Percentiles rank a stretch among this genome's conserved stretches.
Conservation (phyloP, 37 sponge, comb jelly and placozoan genomes). For the Mnemiopsis leidyi region DNA sequence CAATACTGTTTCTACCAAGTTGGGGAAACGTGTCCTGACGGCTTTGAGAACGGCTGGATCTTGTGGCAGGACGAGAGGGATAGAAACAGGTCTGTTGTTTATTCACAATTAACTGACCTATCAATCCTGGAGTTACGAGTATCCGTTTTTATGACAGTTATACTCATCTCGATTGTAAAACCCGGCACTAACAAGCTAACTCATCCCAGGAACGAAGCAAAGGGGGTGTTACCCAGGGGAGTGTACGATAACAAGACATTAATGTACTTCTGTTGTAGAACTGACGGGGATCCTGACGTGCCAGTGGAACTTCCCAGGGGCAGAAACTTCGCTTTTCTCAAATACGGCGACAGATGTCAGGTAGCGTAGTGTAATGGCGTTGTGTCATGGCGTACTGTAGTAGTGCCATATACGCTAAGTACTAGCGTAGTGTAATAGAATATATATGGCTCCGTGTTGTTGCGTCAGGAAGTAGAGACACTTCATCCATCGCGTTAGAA, state of each 20-base stretch:
- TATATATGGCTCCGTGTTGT: too few species aligned
- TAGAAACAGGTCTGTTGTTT: conserved; percentile 18
- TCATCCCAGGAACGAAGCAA: not conserved
- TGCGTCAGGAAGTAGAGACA: too few species aligned
- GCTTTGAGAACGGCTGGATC: not conserved
- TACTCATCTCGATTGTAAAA: too few species aligned
- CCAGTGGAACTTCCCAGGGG: not conserved
- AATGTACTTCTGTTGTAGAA: not conserved
- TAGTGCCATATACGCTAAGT: too few species aligned
- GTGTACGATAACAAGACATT: not conserved
- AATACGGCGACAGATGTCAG: conserved; percentile 8
- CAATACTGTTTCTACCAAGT: not conserved
- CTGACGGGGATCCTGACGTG: not conserved
- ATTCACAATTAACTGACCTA: too few species aligned
- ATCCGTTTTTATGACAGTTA: too few species aligned
- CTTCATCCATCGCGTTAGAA: too few species aligned
- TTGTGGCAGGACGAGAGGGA: conserved; percentile 2
- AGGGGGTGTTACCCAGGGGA: not conserved
- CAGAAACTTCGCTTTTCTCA: not conserved
- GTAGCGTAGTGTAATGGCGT: too few species aligned
- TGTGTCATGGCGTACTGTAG: too few species aligned
- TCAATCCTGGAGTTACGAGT: too few species aligned
- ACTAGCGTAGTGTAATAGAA: too few species aligned
- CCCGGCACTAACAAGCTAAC: not conserved
- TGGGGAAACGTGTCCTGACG: not conserved